Conservation (phyloP, 92 coral and sea anemone genomes). For the Bergia puertoricense region DNA sequence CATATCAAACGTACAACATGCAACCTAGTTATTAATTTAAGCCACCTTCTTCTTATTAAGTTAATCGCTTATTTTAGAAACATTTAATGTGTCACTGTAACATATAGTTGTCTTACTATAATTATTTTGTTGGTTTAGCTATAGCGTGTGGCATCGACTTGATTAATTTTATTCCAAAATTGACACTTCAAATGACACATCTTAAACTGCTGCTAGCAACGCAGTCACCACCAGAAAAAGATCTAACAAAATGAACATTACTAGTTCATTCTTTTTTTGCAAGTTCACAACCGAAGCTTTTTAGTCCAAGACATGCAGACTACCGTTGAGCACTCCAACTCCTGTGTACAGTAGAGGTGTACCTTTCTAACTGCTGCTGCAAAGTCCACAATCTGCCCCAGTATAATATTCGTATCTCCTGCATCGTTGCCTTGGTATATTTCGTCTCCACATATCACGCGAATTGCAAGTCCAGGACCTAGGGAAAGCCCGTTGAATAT, state of each 20-base stretch:
- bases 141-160: too few relatives aligned
- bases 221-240: too few relatives aligned
- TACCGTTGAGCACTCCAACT: neutral
- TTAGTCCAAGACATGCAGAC: too few relatives aligned
- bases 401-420: constrained; percentile 89
- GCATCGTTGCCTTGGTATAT: constrained; percentile 86
- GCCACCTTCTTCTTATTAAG: neutral
- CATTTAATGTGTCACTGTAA: neutral
- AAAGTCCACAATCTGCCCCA: constrained; percentile 92
- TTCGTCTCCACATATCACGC: constrained; percentile 91
- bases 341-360: neutral
- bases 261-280: too few relatives aligned
- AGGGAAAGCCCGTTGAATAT: neutral
- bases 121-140: too few relatives aligned
- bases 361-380: constrained; percentile 80
- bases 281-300: too few relatives aligned
- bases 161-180: too few relatives aligned
- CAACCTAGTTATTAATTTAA: neutral
- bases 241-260: too few relatives aligned
- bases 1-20: neutral
- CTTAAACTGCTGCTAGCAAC: too few relatives aligned
- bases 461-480: constrained; percentile 99
- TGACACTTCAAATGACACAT: too few relatives aligned
- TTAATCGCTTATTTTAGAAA: too few relatives aligned
- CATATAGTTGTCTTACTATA: too few relatives aligned